Evolutionary conservation across 2,888 invertebrate species (phyloP).

Genomic region (Kuschelorhynchus macadamiae): DNA sequence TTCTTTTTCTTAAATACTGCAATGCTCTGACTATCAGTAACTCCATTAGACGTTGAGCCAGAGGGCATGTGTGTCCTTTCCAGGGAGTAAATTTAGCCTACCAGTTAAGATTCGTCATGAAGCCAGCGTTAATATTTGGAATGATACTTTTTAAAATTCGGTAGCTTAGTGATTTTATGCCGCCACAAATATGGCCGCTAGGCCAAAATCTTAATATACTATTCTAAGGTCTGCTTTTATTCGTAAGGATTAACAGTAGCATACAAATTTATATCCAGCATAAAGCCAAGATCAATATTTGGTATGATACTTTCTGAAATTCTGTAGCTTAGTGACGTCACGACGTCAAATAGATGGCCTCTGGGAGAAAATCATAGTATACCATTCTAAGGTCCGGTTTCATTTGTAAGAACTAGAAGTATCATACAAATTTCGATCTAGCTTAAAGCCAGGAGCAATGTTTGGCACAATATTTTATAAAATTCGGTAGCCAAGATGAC

Average conservation of each 20-base stretch:
- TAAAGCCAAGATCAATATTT: slow-evolving; percentile 1
- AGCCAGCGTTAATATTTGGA: neutral
- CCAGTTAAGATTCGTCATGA: neutral
- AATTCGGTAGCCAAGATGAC: neutral
- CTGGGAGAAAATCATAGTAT: neutral
- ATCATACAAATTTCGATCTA: neutral
- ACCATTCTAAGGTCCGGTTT: neutral
- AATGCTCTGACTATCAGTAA: too few species aligned
- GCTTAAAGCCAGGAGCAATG: neutral
- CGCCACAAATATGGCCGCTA: slow-evolving; percentile 3
- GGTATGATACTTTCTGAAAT: neutral
- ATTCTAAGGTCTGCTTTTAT: slow-evolving; percentile 4
- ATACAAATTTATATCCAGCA: neutral
- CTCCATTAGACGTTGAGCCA: slow-evolving; percentile 7
- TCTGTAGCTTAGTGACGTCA: neutral
- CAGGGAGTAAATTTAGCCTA: slow-evolving; percentile 1
- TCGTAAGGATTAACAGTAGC: neutral
- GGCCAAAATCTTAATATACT: neutral
- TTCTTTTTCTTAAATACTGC: too few species aligned
- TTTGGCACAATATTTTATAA: too few species aligned
- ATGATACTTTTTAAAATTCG: neutral
- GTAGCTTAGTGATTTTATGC: slow-evolving; percentile 2
- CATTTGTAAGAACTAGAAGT: neutral
- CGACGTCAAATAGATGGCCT: slow-evolving; percentile 1
- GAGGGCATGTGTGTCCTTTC: neutral